Evolutionary conservation across 2,888 invertebrate species (phyloP), one percentile per base, ranked within the genome.

Genomic region (Platycnemis pennipes): DNA sequence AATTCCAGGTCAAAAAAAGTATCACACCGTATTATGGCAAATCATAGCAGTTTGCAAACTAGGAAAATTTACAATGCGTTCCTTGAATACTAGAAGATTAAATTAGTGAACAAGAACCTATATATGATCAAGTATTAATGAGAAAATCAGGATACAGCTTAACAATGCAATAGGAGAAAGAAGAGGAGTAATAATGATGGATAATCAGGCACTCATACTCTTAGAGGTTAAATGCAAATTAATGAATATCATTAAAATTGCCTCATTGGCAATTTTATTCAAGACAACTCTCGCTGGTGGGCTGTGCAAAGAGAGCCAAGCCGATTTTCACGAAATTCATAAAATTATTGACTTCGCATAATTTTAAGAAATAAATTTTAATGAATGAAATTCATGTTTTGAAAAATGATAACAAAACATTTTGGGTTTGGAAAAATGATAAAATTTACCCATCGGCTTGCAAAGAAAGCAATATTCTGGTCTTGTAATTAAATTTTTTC

Each of bases 181-280:
- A 44, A 45, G 45, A 45, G 45, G 46, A 45, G 44, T n/a, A 44
- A 87, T 22, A 46, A 87, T 87, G 46, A 46, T 87, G 22, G 2
- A 87, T 13, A 26, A 46, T 45, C 87, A 87, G 46, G 87, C 87
- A 87, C 22, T 44, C 46, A 87, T 45, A 77, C 77, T 37, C 49
- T 37, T 87, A 22, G 13, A 13, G 26, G 22, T 44, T 13, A 87
- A 87, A 87, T 46, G 26, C 26, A 87, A 45, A n/a, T 26, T 46
- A 44, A 87, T 87, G 46, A 87, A 87, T 5, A 87, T 46, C 46
- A 87, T 87, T 87, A 46, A 44, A 87, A 46, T 45, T 87, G 45
- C 45, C n/a, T 19, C 45, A 46, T 26, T 37, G 77, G 31, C 13
- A 77, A 37, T 77, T 37, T 13, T 0, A 26, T n/a, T n/a, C n/a